phyloP scores from a whole-genome alignment of 2,888 invertebrate genomes.

The Colletes collaris region DNA sequence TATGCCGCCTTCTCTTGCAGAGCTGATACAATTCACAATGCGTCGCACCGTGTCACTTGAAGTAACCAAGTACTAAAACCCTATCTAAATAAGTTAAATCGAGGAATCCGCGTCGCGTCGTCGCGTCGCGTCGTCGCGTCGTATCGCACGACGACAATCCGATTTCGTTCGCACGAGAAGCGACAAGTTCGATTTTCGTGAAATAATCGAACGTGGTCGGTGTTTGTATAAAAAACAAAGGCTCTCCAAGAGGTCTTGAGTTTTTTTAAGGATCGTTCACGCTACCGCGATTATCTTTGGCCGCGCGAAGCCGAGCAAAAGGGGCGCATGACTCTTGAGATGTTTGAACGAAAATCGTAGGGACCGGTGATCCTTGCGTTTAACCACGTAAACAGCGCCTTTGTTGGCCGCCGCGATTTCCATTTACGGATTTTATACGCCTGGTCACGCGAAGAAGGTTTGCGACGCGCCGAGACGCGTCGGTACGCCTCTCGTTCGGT shows the following conservation, averaged over 20 bases:
- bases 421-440: constrained; percentile 81
- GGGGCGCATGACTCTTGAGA: constrained; percentile 43
- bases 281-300: constrained; percentile 30
- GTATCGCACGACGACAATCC: not conserved
- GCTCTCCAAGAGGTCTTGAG: not conserved
- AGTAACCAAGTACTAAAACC: no score
- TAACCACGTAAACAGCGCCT: constrained; percentile 81
- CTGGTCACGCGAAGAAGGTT: constrained; percentile 68
- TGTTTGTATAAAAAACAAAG: constrained; percentile 1
- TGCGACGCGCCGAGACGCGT: constrained; percentile 42
- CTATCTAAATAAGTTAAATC: no score
- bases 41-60: no score
- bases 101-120: no score
- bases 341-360: not conserved
- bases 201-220: not conserved
- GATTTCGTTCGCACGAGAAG: not conserved
- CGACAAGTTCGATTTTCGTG: not conserved
- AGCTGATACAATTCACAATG: no score
- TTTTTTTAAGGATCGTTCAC: constrained; percentile 38
- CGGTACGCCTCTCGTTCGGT: constrained; percentile 43
- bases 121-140: no score
- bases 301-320: not conserved
- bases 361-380: constrained; percentile 70
- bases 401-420: constrained; percentile 80
- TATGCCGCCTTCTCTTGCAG: not conserved